phyloP scores from a whole-genome alignment of 2,113 vertebrate genomes.

The Dinomys branickii region DNA sequence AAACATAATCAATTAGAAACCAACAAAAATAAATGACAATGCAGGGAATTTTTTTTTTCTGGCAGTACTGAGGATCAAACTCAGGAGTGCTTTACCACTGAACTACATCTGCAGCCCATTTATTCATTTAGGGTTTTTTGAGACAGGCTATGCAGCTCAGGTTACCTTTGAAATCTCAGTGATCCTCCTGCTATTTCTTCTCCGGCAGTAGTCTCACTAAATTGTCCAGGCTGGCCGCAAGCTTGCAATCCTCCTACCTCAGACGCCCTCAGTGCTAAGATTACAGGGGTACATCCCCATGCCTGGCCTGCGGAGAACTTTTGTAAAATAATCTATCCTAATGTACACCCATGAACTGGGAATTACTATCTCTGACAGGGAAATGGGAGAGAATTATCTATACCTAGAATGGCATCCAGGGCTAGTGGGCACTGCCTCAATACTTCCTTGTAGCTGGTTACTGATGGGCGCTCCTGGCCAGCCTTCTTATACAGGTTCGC shows the following conservation, averaged over 20 bases:
- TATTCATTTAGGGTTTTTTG: neutral
- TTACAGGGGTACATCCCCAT: neutral
- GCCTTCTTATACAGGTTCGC: constrained; percentile 98
- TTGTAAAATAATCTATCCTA: neutral
- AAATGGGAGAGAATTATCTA: neutral
- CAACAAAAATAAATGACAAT: neutral
- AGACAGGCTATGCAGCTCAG: neutral
- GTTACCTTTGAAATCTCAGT: neutral
- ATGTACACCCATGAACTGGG: neutral
- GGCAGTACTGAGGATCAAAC: neutral
- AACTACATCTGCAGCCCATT: neutral
- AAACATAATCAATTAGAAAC: neutral
- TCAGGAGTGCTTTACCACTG: neutral
- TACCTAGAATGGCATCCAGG: constrained; percentile 97
- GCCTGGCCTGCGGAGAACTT: neutral
- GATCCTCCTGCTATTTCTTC: neutral
- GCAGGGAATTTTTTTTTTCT: neutral
- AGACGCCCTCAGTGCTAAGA: neutral
- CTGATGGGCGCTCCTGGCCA: constrained; percentile 97
- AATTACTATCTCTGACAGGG: neutral
- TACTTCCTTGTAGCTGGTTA: constrained; percentile 99
- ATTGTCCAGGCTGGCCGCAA: neutral
- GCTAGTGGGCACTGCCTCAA: constrained; percentile 97
- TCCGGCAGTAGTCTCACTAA: neutral
- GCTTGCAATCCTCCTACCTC: neutral